Evolutionary conservation across 2,888 invertebrate genomes (phyloP).

Genomic region (Caenorhabditis japonica): DNA sequence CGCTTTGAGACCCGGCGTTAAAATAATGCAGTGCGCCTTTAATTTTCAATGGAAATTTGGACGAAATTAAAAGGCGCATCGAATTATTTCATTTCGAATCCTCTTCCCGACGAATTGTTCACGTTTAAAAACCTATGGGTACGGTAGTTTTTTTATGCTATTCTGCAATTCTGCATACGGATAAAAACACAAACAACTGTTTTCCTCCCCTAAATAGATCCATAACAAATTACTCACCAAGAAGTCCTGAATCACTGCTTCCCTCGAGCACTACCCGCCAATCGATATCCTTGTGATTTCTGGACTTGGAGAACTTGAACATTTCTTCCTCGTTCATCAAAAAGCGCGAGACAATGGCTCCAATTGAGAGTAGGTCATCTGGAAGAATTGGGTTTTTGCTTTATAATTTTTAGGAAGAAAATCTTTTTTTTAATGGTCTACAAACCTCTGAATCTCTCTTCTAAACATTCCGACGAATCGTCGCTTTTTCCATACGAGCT

Average conservation of each 20-base stretch:
- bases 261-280: slow-evolving; percentile 51
- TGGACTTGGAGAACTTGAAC: slow-evolving; percentile 48
- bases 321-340: slow-evolving; percentile 55
- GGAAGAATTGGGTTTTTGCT: slow-evolving; percentile 23
- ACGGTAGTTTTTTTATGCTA: too few relatives aligned
- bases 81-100: too few relatives aligned
- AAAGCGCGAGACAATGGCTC: slow-evolving; percentile 53
- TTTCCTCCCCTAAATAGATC: too few relatives aligned
- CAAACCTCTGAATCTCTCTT: slow-evolving; percentile 44
- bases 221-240: slow-evolving; percentile 34
- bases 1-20: too few relatives aligned
- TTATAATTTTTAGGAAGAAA: too few relatives aligned
- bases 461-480: slow-evolving; percentile 42
- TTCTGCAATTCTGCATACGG: too few relatives aligned
- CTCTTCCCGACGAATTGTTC: too few relatives aligned
- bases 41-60: too few relatives aligned
- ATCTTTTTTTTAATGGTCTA: not conserved
- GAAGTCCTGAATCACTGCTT: slow-evolving; percentile 49
- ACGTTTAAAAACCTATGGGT: too few relatives aligned
- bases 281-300: slow-evolving; percentile 52
- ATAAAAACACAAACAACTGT: too few relatives aligned
- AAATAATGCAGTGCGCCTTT: too few relatives aligned
- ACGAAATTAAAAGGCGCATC: too few relatives aligned
- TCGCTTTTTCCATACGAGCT: slow-evolving; percentile 51
- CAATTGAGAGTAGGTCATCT: slow-evolving; percentile 54